Percentiles rank a stretch among this genome's conserved stretches.
Evolutionary conservation across 2,797 vertebrate genomes (phyloP).

Genomic region (Thaleichthys pacificus): DNA sequence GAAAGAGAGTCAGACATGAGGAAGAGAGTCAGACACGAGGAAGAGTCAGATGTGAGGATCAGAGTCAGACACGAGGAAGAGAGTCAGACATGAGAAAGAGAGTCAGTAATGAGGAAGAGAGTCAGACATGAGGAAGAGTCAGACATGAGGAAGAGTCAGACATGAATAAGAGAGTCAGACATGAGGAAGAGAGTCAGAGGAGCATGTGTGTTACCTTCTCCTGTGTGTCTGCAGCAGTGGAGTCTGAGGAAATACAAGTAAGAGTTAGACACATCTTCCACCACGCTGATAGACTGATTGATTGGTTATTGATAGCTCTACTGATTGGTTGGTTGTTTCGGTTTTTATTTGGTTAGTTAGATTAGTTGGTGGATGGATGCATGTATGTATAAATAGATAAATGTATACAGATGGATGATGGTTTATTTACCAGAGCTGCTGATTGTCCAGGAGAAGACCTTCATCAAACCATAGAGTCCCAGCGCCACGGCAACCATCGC

Average conservation of each 20-base stretch:
- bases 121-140: too few relatives aligned
- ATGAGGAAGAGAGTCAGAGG: too few relatives aligned
- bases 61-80: too few relatives aligned
- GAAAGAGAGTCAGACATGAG: too few relatives aligned
- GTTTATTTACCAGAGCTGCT: slow-evolving; percentile 62
- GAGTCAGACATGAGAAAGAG: too few relatives aligned
- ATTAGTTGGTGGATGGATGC: not conserved
- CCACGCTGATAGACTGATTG: not conserved
- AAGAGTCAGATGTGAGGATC: too few relatives aligned
- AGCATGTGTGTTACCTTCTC: not conserved
- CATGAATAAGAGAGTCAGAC: too few relatives aligned
- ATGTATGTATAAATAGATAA: not conserved
- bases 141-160: too few relatives aligned
- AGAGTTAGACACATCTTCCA: not conserved
- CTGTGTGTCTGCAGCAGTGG: not conserved
- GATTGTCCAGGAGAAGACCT: slow-evolving; percentile 70
- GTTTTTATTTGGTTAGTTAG: not conserved
- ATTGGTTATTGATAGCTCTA: not conserved
- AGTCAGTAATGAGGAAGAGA: too few relatives aligned
- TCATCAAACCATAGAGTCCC: slow-evolving; percentile 79
- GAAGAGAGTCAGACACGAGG: too few relatives aligned
- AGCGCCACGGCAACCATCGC: slow-evolving; percentile 85
- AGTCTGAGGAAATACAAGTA: not conserved
- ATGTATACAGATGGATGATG: not conserved
- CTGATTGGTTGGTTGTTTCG: not conserved